These are phyloP conservation scores for Stegodyphus mimosarum DNA, from an alignment of 1,140 invertebrate species.

Conservation along the genomic window DNA sequence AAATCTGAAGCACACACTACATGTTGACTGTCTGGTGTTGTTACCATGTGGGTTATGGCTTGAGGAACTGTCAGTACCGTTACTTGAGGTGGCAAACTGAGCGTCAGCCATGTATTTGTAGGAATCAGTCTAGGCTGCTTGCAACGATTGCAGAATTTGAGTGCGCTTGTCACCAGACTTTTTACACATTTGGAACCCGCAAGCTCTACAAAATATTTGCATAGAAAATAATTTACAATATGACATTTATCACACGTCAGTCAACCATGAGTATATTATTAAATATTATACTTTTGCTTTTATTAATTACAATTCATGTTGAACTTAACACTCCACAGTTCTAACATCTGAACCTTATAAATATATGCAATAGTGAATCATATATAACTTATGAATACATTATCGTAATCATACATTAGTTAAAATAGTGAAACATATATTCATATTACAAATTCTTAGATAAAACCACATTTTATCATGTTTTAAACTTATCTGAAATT, in stretches of 20 bases:
- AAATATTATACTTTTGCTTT: too few species aligned
- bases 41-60: conserved; percentile 69
- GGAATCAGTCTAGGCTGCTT: conserved; percentile 83
- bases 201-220: neutral
- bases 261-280: too few species aligned
- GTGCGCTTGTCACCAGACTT: conserved; percentile 21
- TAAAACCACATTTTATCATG: too few species aligned
- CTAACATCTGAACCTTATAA: too few species aligned
- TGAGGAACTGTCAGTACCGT: conserved; percentile 66
- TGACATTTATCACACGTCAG: neutral
- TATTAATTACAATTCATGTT: too few species aligned
- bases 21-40: conserved; percentile 81
- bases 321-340: too few species aligned
- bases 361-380: too few species aligned
- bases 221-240: neutral
- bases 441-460: too few species aligned
- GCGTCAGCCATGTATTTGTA: conserved; percentile 82
- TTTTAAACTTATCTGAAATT: too few species aligned
- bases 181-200: conserved; percentile 8
- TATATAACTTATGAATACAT: too few species aligned
- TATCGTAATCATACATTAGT: too few species aligned
- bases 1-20: conserved; percentile 73
- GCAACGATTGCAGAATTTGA: conserved; percentile 71
- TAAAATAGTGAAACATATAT: too few species aligned
- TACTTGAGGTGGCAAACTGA: conserved; percentile 77